Conservation (phyloP, 2,888 invertebrate species). For the Heterodera filipjevi region DNA sequence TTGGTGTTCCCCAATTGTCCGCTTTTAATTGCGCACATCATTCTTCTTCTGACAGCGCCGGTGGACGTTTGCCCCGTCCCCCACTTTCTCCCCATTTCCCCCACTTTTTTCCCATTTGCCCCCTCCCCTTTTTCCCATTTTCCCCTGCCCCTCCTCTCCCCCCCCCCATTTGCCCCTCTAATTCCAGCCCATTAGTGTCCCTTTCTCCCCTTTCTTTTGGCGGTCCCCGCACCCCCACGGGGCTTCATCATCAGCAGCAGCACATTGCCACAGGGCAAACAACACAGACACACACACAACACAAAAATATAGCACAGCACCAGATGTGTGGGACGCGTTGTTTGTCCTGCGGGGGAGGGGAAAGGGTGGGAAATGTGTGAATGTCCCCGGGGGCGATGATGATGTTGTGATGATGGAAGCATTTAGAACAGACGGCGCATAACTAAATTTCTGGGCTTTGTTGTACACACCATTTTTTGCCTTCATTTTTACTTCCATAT, state of each 20-base stretch:
- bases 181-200: not conserved
- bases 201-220: not conserved
- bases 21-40: not conserved
- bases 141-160: not conserved
- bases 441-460: not conserved
- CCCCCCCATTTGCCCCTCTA: not conserved
- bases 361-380: not conserved
- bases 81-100: too few species aligned
- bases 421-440: not conserved
- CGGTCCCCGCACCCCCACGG: not conserved
- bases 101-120: too few species aligned
- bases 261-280: slow-evolving; percentile 2
- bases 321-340: not conserved
- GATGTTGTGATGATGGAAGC: not conserved
- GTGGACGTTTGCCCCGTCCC: not conserved
- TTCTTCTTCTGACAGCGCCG: not conserved
- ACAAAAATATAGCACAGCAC: too few species aligned
- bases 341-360: not conserved
- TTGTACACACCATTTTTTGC: not conserved
- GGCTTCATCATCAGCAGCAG: not conserved
- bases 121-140: not conserved
- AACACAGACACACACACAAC: not conserved
- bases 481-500: not conserved
- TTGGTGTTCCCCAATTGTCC: not conserved
- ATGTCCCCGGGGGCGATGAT: slow-evolving; percentile 2